A percentile compares a stretch with the other conserved stretches of the same genome.
Evolutionary conservation across 2,888 invertebrate genomes (phyloP).

Genomic region (Laspeyria flexula): DNA sequence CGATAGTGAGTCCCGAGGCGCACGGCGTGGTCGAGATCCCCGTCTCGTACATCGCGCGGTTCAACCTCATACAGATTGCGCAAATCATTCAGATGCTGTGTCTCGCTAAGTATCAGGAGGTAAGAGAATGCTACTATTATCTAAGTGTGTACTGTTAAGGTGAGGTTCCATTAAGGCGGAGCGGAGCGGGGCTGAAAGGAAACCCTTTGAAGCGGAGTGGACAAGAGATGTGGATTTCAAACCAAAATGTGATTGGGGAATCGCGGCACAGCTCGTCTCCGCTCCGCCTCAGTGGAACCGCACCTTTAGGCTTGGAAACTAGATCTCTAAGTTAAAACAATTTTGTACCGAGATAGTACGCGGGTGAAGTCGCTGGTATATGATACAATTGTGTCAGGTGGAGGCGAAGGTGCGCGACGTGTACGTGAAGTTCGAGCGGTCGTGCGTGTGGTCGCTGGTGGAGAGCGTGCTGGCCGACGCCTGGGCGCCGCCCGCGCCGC

Average conservation of each 20-base stretch:
- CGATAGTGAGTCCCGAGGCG: conserved; percentile 97
- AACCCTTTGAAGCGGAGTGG: too few relatives aligned
- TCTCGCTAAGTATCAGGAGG: conserved; percentile 92
- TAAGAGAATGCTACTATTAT: conserved; percentile 52
- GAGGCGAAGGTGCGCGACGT: conserved; percentile 87
- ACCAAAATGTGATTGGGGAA: too few relatives aligned
- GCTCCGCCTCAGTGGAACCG: too few relatives aligned
- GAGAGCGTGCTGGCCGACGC: conserved; percentile 87
- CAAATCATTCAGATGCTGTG: conserved; percentile 97
- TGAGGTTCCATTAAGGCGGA: too few relatives aligned
- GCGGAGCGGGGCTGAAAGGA: too few relatives aligned
- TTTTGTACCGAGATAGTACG: too few relatives aligned
- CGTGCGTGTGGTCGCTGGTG: conserved; percentile 91
- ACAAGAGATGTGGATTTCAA: too few relatives aligned
- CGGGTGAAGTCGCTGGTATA: too few relatives aligned
- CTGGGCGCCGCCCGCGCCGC: conserved; percentile 59
- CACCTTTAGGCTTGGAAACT: too few relatives aligned
- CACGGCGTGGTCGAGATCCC: conserved; percentile 97
- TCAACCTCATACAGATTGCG: conserved; percentile 96
- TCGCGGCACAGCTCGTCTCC: too few relatives aligned
- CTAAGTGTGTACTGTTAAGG: background rate
- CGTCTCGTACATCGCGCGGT: conserved; percentile 95
- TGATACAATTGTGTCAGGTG: conserved; percentile 58
- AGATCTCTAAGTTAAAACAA: too few relatives aligned
- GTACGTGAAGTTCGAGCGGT: conserved; percentile 92